Evolutionary conservation across 2,113 vertebrate genomes (phyloP).

Genomic region (Cochlearius cochlearius): DNA sequence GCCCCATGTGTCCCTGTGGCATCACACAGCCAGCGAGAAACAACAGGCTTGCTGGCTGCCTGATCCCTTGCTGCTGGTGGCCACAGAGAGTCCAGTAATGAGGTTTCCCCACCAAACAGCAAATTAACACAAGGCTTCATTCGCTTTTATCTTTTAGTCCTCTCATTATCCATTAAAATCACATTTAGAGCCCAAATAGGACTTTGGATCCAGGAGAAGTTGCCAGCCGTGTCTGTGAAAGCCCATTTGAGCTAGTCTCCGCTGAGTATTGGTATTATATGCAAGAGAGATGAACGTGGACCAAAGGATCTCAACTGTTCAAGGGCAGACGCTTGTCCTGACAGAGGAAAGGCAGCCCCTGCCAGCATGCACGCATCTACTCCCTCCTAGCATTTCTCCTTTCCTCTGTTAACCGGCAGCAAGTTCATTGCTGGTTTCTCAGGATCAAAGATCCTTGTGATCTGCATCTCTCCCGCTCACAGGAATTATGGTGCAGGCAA

Average conservation of each 20-base stretch:
- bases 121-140: neutral
- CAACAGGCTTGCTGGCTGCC: neutral
- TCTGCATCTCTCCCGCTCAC: neutral
- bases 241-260: neutral
- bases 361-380: neutral
- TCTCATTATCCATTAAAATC: conserved; percentile 15
- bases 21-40: neutral
- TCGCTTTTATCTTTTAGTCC: neutral
- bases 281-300: neutral
- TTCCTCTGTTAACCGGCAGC: neutral
- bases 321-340: conserved; percentile 11
- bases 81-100: neutral
- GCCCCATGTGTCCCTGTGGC: neutral
- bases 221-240: neutral
- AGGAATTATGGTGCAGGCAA: neutral
- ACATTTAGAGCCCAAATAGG: neutral
- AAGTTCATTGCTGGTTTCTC: conserved; percentile 4
- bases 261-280: neutral
- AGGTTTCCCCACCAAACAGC: neutral
- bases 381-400: neutral
- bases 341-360: neutral
- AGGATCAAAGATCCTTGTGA: conserved; percentile 29
- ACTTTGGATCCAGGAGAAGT: neutral
- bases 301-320: neutral
- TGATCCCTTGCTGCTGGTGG: neutral